phyloP scores from a whole-genome alignment of 2,888 invertebrate genomes.

The Patella pellucida region DNA sequence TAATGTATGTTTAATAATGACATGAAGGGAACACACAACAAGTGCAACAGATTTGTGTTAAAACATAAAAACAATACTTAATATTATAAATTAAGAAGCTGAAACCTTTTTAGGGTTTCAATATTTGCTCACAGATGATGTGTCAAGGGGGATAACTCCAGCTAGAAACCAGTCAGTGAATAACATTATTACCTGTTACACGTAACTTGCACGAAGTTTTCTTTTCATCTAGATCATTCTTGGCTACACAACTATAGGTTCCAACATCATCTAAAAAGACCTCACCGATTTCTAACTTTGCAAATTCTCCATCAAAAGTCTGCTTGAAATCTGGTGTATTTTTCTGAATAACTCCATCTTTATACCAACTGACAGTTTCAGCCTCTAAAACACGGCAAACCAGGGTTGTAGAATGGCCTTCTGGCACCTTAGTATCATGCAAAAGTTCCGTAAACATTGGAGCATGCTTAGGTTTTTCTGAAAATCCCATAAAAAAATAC shows the following conservation, averaged over 20 bases:
- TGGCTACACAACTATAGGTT: constrained; percentile 51
- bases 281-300: constrained; percentile 54
- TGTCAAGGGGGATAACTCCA: too few species aligned
- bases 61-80: neutral
- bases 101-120: neutral
- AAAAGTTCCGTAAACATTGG: constrained; percentile 46
- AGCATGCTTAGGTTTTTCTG: constrained; percentile 27
- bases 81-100: neutral
- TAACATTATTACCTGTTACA: constrained; percentile 43
- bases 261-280: constrained; percentile 58
- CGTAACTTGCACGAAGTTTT: constrained; percentile 45
- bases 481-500: too few species aligned
- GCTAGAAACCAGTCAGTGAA: too few species aligned
- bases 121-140: too few species aligned
- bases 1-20: too few species aligned
- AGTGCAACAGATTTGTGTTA: neutral
- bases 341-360: constrained; percentile 51
- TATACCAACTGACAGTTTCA: constrained; percentile 54
- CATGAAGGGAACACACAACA: too few species aligned
- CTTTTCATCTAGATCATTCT: constrained; percentile 48
- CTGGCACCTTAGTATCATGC: constrained; percentile 45
- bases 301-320: constrained; percentile 51
- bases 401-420: constrained; percentile 51
- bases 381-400: constrained; percentile 49
- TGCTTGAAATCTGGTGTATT: constrained; percentile 55